These are phyloP conservation scores for Trichonephila inaurata DNA, from an alignment of 1,140 invertebrate genomes.

Conservation along the genomic window DNA sequence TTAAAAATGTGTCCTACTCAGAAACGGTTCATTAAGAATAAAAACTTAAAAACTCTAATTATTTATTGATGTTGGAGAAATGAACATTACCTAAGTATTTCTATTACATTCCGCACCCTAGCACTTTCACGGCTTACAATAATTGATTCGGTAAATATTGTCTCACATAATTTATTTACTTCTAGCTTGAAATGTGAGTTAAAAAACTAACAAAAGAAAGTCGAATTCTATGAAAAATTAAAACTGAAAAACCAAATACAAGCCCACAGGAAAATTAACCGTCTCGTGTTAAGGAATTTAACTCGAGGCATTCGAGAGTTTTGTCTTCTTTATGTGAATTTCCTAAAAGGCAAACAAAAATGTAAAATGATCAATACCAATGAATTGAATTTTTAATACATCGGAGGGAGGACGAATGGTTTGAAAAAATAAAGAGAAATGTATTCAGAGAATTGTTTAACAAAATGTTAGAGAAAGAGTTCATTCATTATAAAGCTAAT, in stretches of 20 bases:
- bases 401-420: not conserved
- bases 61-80: slow-evolving; percentile 32
- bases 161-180: slow-evolving; percentile 50
- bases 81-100: not conserved
- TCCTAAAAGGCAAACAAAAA: not conserved
- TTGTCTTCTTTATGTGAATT: not conserved
- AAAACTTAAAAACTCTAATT: not conserved
- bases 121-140: not conserved
- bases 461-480: too few relatives aligned
- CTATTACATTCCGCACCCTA: not conserved
- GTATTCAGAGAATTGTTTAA: not conserved
- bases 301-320: not conserved
- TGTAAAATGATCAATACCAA: not conserved
- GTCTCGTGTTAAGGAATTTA: not conserved
- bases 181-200: not conserved
- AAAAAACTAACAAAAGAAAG: too few relatives aligned
- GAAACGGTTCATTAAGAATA: too few relatives aligned
- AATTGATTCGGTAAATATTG: slow-evolving; percentile 57
- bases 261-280: slow-evolving; percentile 25
- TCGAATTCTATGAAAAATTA: not conserved
- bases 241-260: not conserved
- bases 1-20: too few relatives aligned
- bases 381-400: slow-evolving; percentile 52
- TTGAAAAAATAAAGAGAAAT: not conserved
- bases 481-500: too few relatives aligned